These are phyloP conservation scores for Centropus unirufus DNA, from an alignment of 2,113 vertebrate species.

Conservation along the genomic window DNA sequence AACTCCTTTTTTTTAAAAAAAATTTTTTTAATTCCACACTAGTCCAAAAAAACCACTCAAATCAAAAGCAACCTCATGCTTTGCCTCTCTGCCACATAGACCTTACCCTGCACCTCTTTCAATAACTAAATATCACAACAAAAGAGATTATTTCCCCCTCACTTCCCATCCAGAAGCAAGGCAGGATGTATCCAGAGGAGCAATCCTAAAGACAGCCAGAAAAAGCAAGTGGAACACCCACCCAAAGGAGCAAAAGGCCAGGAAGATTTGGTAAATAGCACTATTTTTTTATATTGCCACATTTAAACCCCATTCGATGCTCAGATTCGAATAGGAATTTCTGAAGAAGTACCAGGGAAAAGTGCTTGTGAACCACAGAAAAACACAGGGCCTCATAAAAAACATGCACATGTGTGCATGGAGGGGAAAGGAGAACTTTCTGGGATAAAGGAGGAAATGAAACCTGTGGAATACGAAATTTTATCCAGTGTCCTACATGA, in stretches of 20 bases:
- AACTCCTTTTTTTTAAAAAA: background rate
- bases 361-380: background rate
- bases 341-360: background rate
- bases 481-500: conserved; percentile 16
- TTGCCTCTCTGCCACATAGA: background rate
- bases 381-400: background rate
- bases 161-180: background rate
- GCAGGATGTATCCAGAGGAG: background rate
- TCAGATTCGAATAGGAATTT: background rate
- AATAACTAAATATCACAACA: background rate
- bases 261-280: background rate
- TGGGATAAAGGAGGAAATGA: conserved; percentile 40
- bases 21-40: background rate
- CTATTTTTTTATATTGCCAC: background rate
- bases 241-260: background rate
- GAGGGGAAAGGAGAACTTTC: background rate
- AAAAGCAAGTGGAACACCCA: background rate
- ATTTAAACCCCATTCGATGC: background rate
- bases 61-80: background rate
- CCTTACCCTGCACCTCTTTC: background rate
- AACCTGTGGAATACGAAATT: conserved; percentile 32
- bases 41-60: background rate
- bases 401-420: rapidly evolving
- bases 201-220: background rate
- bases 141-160: background rate